Evolutionary conservation across 2,888 invertebrate genomes (phyloP), one percentile per base, ranked within the genome.

Genomic region (Leucophenga maculata): DNA sequence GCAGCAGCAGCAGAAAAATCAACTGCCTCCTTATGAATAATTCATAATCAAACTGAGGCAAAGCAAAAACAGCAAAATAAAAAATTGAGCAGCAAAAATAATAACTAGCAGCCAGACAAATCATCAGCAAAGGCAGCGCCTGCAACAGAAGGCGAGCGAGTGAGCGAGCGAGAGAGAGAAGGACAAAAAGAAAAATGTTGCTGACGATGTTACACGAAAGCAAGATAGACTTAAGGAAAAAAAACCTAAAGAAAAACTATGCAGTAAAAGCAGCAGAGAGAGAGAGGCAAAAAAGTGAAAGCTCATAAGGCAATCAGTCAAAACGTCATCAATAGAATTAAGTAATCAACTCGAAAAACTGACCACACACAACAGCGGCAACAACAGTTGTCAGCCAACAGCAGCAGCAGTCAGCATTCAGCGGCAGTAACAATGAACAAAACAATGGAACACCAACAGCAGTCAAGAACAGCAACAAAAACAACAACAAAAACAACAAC

Each of bases 291-390:
- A 81, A 81, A 82, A 82, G 81, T 82, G 81, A 82, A 82, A 82
- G 81, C 81, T 82, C 81, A 82, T 82, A 82, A 82, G 82, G 82
- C 81, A 82, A 82, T 82, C 81, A 81, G 78, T 77, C 78, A 82
- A 84, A 85, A 83, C 78, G 85, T 84, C 84, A 85, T 83, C 84
- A 81, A 83, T 84, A 79, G 83, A 85, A 85, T 86, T 85, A 85
- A 85, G 84, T 81, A 80, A 86, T 86, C 85, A 86, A 80, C 74
- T 79, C 62, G 74, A 75, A 54, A 48, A 64, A 76, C 75, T 78
- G 83, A 81, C 80, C 83, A 78, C 77, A 79, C 78, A 78, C 74
- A 77, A 77, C 9, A 62, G 18, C 39, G 16, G 31, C 14, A 16
- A 55, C n/a, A 55, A 67, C n/a, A 11, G 62, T 72, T 69, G 18